Evolutionary conservation across 2,797 vertebrate species (phyloP).

Genomic region (Arrhamphus sclerolepis): DNA sequence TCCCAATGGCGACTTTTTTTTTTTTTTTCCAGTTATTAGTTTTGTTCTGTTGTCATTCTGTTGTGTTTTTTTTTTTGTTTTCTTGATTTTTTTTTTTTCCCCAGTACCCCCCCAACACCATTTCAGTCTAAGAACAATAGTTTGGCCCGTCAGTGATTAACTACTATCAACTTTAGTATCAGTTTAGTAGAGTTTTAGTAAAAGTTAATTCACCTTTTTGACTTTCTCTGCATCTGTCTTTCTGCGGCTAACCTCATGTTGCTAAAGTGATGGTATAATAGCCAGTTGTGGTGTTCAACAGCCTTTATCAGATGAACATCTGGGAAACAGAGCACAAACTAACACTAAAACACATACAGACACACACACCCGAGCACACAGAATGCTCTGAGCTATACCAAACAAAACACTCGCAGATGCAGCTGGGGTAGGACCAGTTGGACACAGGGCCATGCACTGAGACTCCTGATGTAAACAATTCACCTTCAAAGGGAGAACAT

Average conservation of each 20-base stretch:
- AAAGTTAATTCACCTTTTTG: slow-evolving; percentile 41
- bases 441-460: slow-evolving; percentile 43
- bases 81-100: no score
- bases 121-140: neutral
- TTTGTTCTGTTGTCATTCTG: neutral
- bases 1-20: neutral
- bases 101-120: neutral
- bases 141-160: neutral
- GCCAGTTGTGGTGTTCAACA: slow-evolving; percentile 63
- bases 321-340: slow-evolving; percentile 58
- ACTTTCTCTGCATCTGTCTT: slow-evolving; percentile 45
- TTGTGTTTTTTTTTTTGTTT: neutral
- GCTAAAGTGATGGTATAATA: slow-evolving; percentile 65
- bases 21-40: neutral
- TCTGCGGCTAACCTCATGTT: slow-evolving; percentile 69
- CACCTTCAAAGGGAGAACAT: slow-evolving; percentile 56
- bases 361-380: slow-evolving; percentile 35
- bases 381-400: slow-evolving; percentile 53
- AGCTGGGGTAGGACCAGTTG: slow-evolving; percentile 44
- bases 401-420: slow-evolving; percentile 75
- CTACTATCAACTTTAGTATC: neutral
- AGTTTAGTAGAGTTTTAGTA: slow-evolving; percentile 20
- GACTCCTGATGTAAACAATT: slow-evolving; percentile 63
- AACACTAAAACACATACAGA: slow-evolving; percentile 21
- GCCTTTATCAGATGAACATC: slow-evolving; percentile 74